Evolutionary conservation across 2,113 vertebrate genomes (phyloP), one percentile per base, ranked within the genome.

Genomic region (Phalacrocorax aristotelis): DNA sequence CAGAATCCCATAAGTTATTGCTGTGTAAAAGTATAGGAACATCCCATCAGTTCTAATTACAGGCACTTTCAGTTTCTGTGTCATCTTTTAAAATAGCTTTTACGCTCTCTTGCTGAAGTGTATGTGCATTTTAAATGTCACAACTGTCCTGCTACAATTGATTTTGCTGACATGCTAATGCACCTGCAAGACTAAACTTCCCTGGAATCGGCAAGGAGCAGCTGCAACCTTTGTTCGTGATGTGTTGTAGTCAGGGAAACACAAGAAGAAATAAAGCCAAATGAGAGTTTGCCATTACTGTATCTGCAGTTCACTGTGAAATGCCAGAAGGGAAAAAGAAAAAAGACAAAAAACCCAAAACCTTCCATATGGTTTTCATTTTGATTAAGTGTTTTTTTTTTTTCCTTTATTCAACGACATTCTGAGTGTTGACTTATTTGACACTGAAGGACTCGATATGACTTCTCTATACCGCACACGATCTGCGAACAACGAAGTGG

Each of bases 51-150:
- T 96, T 95, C 96, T 97, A 97, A 71, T 90, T 96, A 98, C 96
- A 98, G 98, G 98, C 98, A 98, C 98, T 98, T 98, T 97, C 87
- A 98, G 96, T 96, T 96, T 98, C 97, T 96, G 91, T 97, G 97
- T 98, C 89, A 96, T 89, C 95, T 97, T 83, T 94, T 87, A 96
- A 97, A 96, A 98, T 55, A 86, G 71, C 48, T 83, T 96, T 97
- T 83, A 95, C 66, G 65, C 84, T 95, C 89, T 66, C 89, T 74
- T 91, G 81, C 86, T 95, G 95, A 95, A 91, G 58, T 55, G 83
- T 51, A 68, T 36, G 65, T 42, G 80, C 93, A 94, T 87, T 96
- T 85, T 58, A 61, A 82, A 81, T 13, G 16, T 64, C 76, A 76
- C 34, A 90, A 57, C 79, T 57, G 48, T 66, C 78, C 78, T 71